Conservation (phyloP, 2,888 invertebrate species). For the Ceriagrion tenellum region DNA sequence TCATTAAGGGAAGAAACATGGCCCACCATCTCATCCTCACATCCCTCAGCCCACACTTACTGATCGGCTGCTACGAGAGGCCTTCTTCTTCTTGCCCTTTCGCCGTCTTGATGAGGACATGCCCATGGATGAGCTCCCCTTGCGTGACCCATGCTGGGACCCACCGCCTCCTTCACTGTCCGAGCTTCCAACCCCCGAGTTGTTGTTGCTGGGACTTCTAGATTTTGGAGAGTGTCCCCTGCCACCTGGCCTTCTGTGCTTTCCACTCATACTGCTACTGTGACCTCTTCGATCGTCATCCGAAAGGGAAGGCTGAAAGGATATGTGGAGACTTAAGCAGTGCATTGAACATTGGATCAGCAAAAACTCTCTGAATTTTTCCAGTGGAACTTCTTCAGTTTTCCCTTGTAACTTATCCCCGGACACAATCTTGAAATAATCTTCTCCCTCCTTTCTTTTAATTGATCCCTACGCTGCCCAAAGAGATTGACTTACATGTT, state of each 20-base stretch:
- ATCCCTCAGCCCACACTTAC: slow-evolving; percentile 74
- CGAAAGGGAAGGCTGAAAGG: slow-evolving; percentile 50
- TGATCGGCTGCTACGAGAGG: slow-evolving; percentile 78
- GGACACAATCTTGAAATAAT: too few species aligned
- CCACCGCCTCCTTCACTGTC: slow-evolving; percentile 69
- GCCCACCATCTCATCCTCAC: slow-evolving; percentile 12
- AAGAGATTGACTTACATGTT: too few species aligned
- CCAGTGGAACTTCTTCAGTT: too few species aligned
- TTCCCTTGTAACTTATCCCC: too few species aligned
- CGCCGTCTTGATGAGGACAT: slow-evolving; percentile 58
- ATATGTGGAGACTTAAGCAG: background rate
- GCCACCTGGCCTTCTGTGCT: slow-evolving; percentile 44
- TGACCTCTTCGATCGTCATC: slow-evolving; percentile 39
- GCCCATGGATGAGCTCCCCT: slow-evolving; percentile 36
- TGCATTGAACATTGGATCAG: too few species aligned
- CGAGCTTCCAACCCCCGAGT: slow-evolving; percentile 70
- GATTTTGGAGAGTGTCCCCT: slow-evolving; percentile 49
- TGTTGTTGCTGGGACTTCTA: slow-evolving; percentile 56
- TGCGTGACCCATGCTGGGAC: slow-evolving; percentile 63
- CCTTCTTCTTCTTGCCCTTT: slow-evolving; percentile 80
- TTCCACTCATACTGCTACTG: slow-evolving; percentile 58
- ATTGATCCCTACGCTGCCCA: too few species aligned
- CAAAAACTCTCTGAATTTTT: too few species aligned
- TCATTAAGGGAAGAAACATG: background rate
- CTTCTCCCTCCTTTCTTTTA: too few species aligned